Evolutionary conservation across 92 coral and sea anemone genomes (phyloP).

Genomic region (Anthopleura xanthogrammica): DNA sequence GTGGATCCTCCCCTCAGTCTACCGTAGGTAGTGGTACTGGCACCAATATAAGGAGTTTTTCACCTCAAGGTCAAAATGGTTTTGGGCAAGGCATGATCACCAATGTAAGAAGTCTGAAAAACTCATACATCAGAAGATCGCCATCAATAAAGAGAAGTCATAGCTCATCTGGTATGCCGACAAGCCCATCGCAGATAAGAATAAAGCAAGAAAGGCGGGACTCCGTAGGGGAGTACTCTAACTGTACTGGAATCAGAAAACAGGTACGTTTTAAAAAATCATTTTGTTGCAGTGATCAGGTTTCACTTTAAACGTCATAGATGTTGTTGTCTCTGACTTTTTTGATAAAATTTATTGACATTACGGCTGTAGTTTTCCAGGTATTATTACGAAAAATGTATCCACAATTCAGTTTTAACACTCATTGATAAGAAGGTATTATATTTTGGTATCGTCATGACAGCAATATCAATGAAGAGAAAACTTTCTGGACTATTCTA

Average conservation of each 20-base stretch:
- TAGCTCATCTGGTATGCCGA: slow-evolving; percentile 50
- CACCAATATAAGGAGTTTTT: slow-evolving; percentile 38
- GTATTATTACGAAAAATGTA: too few species aligned
- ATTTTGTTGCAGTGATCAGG: too few species aligned
- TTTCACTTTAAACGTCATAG: too few species aligned
- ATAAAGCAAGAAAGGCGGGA: slow-evolving; percentile 71
- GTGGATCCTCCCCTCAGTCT: slow-evolving; percentile 51
- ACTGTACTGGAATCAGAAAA: slow-evolving; percentile 53
- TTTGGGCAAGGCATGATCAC: slow-evolving; percentile 30
- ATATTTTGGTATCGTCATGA: too few species aligned
- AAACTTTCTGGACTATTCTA: too few species aligned
- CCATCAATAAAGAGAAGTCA: slow-evolving; percentile 55
- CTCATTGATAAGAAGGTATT: too few species aligned
- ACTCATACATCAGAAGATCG: slow-evolving; percentile 36
- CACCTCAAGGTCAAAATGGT: slow-evolving; percentile 19
- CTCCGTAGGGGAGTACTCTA: slow-evolving; percentile 45
- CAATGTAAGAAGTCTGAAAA: slow-evolving; percentile 30
- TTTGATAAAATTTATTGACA: too few species aligned
- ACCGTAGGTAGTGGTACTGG: slow-evolving; percentile 48
- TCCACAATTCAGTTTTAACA: too few species aligned
- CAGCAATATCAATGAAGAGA: too few species aligned
- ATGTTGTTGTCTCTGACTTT: too few species aligned
- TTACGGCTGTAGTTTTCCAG: too few species aligned
- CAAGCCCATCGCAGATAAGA: slow-evolving; percentile 42
- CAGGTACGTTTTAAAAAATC: slow-evolving; percentile 40